Evolutionary conservation across 2,888 invertebrate genomes (phyloP).

Genomic region (Bugulina stolonifera): DNA sequence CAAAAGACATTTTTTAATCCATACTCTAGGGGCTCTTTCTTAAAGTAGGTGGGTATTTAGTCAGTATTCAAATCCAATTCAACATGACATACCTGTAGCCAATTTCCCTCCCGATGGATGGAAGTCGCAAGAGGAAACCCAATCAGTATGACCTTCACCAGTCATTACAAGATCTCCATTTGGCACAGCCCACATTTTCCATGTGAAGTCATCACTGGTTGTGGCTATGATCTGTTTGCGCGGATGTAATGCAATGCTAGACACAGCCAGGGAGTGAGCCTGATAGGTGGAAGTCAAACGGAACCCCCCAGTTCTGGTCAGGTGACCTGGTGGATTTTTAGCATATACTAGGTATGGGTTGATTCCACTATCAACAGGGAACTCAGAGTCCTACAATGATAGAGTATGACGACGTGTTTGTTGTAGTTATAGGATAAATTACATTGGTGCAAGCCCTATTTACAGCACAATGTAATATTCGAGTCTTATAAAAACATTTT

Average conservation of each 20-base stretch:
- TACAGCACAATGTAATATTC: too few species aligned
- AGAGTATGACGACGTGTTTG: too few species aligned
- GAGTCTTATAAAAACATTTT: too few species aligned
- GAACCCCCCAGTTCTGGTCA: slow-evolving; percentile 49
- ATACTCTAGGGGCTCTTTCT: too few species aligned
- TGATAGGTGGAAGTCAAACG: slow-evolving; percentile 45
- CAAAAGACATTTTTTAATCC: too few species aligned
- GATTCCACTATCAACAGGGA: slow-evolving; percentile 49
- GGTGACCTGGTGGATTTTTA: slow-evolving; percentile 42
- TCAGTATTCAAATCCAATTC: not conserved
- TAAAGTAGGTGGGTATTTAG: too few species aligned
- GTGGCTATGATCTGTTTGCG: slow-evolving; percentile 51
- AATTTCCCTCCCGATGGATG: slow-evolving; percentile 39
- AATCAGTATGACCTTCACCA: slow-evolving; percentile 53
- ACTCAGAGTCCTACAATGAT: slow-evolving; percentile 45
- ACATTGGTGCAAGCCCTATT: too few species aligned
- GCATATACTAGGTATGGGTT: slow-evolving; percentile 46
- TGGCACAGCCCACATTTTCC: slow-evolving; percentile 54
- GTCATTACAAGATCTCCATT: slow-evolving; percentile 52
- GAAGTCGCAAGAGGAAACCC: slow-evolving; percentile 53
- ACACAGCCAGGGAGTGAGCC: slow-evolving; percentile 48
- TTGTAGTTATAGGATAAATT: too few species aligned
- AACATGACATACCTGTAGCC: slow-evolving; percentile 16
- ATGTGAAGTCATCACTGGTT: slow-evolving; percentile 51
- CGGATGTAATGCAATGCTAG: slow-evolving; percentile 50